Base-by-base conservation (phyloP, 2,888 invertebrate genomes). In the Crioceris asparagi region DNA sequence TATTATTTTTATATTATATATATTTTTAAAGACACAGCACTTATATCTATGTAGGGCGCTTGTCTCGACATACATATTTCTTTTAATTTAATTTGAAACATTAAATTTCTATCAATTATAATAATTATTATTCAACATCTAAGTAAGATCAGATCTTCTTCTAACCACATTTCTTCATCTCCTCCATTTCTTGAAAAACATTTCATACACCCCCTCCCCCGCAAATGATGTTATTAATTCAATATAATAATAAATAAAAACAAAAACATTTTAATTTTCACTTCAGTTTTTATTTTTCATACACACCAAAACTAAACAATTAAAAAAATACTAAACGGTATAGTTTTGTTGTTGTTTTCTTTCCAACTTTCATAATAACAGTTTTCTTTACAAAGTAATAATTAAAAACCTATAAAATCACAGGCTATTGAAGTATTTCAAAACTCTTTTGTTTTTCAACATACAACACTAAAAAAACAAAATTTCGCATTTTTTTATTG, bases 291-390 rank as follows among this genome's bases (percentile, higher is more conserved):
- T 50, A 51, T 51, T 49, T 38, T 49, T 45, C 44, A 46, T 48
- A 50, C 50, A 52, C 50, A 49, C 49, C 49, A 50, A 47, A 51
- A 48, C 39, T 41, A 50, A 50, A 46, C 44, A 43, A 42, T 43
- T 48, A 43, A 47, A 48, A 51, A 51, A 46, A 45, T 45, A 47
- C 41, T 45, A 48, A 45, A 43, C 41, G 43, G 45, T 45, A n/a
- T n/a, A n/a, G n/a, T n/a, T n/a, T n/a, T n/a, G n/a, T n/a, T n/a
- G n/a, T n/a, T n/a, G n/a, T n/a, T n/a, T n/a, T n/a, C n/a, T n/a
- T n/a, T n/a, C n/a, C n/a, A 44, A 32, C 21, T 21, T 23, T 38
- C 34, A 25, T 18, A 18, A 18, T 19, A 30, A 25, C 26, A 21
- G 4, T 16, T 31, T 25, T 33, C 34, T 29, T 29, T 27, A 35